These are phyloP conservation scores for Anabacerthia variegaticeps DNA, from an alignment of 2,797 vertebrate species.

Conservation along the genomic window DNA sequence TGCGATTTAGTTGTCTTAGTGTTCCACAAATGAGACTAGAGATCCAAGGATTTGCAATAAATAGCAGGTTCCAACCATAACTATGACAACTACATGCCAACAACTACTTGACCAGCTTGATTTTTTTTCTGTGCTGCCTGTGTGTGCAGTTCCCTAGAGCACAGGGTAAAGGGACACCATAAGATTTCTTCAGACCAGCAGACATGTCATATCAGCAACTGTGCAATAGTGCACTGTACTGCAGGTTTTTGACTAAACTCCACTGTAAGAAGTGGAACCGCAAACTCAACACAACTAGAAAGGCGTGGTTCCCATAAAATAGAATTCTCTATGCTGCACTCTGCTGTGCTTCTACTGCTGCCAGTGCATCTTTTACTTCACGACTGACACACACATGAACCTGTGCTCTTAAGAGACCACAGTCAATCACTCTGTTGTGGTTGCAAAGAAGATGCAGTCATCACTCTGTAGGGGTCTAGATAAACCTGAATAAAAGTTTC, in stretches of 20 bases:
- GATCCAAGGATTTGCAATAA: background rate
- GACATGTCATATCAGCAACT: background rate
- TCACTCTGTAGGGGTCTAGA: background rate
- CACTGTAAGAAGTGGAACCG: background rate
- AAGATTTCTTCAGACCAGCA: background rate
- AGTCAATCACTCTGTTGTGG: background rate
- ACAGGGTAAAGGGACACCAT: background rate
- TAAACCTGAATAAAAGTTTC: background rate
- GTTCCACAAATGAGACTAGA: background rate
- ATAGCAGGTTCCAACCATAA: background rate
- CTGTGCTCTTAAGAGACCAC: background rate
- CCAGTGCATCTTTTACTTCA: background rate
- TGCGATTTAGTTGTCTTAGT: background rate
- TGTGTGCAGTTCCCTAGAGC: background rate
- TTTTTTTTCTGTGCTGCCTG: accelerated
- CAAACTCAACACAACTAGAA: background rate
- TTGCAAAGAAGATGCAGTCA: background rate
- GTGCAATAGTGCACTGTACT: background rate
- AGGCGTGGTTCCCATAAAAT: background rate
- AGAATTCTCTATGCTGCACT: background rate
- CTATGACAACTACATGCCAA: background rate
- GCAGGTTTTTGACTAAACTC: background rate
- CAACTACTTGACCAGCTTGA: background rate
- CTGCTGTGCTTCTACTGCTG: background rate
- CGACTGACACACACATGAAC: background rate